phyloP scores from a whole-genome alignment of 2,888 invertebrate genomes.

The Hirtodrosophila cameraria region DNA sequence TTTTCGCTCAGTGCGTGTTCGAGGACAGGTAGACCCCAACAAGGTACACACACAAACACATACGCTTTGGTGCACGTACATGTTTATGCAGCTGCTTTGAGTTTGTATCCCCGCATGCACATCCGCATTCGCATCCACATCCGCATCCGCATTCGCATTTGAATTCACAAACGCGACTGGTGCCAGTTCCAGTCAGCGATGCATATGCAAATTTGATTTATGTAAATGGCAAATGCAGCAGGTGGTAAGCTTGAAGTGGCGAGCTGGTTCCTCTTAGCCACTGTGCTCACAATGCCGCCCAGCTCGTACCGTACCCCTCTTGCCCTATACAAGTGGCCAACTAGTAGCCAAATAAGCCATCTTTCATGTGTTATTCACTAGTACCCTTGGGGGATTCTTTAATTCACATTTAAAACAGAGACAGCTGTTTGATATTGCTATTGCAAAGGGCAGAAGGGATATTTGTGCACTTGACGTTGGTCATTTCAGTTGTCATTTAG shows the following conservation, averaged over 20 bases:
- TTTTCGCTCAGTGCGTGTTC: slow-evolving; percentile 53
- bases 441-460: slow-evolving; percentile 6
- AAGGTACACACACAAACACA: slow-evolving; percentile 7
- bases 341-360: slow-evolving; percentile 51
- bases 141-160: slow-evolving; percentile 1
- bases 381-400: slow-evolving; percentile 43
- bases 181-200: slow-evolving; percentile 57
- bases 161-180: no score
- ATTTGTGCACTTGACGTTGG: slow-evolving; percentile 63
- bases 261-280: slow-evolving; percentile 23
- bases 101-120: slow-evolving; percentile 31
- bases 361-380: slow-evolving; percentile 38
- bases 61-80: slow-evolving; percentile 19
- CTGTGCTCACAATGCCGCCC: slow-evolving; percentile 44
- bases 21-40: slow-evolving; percentile 37
- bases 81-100: slow-evolving; percentile 52
- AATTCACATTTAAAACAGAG: slow-evolving; percentile 61
- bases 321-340: slow-evolving; percentile 27
- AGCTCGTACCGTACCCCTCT: not conserved
- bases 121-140: not conserved
- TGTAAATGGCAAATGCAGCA: slow-evolving; percentile 67
- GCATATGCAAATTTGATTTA: slow-evolving; percentile 79
- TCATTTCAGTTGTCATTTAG: slow-evolving; percentile 65
- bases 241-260: slow-evolving; percentile 19
- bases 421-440: slow-evolving; percentile 19